These are phyloP conservation scores for Lophochroa leadbeateri DNA, from an alignment of 2,113 vertebrate species.

Conservation along the genomic window DNA sequence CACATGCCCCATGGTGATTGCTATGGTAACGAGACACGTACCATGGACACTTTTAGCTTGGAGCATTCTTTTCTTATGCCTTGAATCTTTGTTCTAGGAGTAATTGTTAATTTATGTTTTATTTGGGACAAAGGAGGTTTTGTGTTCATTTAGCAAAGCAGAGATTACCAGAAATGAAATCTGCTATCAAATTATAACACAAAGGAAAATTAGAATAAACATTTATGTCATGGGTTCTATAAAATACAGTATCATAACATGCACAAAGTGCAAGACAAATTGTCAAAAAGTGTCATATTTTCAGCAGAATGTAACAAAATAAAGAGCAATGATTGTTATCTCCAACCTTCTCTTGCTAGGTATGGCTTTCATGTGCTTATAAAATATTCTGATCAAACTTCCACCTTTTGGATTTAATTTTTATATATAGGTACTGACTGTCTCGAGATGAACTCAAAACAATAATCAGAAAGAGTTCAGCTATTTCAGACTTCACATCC, in stretches of 20 bases:
- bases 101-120: neutral
- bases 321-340: neutral
- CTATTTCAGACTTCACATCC: neutral
- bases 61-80: constrained; percentile 1
- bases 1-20: constrained; percentile 22
- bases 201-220: neutral
- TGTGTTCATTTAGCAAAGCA: neutral
- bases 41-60: neutral
- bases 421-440: neutral
- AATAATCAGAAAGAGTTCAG: neutral
- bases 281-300: neutral
- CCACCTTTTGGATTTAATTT: neutral
- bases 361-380: neutral
- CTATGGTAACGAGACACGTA: constrained; percentile 64
- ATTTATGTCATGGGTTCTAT: neutral
- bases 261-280: neutral
- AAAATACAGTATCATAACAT: neutral
- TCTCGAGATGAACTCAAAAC: neutral
- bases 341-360: neutral
- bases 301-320: neutral
- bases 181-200: neutral
- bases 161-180: neutral
- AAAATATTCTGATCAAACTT: neutral
- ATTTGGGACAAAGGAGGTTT: neutral
- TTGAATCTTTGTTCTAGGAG: neutral